Base-by-base conservation (phyloP, 1,140 invertebrate species). In the Drosophila truncata region DNA sequence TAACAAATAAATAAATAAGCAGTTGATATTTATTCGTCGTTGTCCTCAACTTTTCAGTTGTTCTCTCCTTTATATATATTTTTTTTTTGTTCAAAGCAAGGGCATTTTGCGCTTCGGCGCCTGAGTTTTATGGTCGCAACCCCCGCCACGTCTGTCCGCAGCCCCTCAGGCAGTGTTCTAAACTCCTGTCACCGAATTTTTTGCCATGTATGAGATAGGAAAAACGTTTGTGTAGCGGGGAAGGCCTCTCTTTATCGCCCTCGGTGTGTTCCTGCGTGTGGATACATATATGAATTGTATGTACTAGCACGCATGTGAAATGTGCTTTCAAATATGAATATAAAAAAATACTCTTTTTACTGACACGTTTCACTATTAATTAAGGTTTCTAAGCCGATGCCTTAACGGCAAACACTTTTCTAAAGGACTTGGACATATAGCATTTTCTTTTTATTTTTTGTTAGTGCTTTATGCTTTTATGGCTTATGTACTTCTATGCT, bases 1-100 rank as follows among this genome's bases (percentile, higher is more conserved):
- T n/a, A 77, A 73, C 76, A 77, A 80, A 86, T 88, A 86, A 86
- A 86, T 88, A 88, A 88, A 87, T 86, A 88, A 86, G 74, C 74
- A 83, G 76, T 76, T 85, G 71, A 70, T 80, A 83, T 83, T 83
- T 80, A 71, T 80, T 66, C 41, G 46, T 13, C 27, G 61, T 59
- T 73, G 37, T 78, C 61, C 46, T 58, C 11, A 25, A 55, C 52
- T 35, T 54, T 37, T 55, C 50, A 23, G 61, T 59, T 73, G 37
- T 78, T 69, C 46, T 58, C 13, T 31, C 10, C 23, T 33, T 44
- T 35, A 20, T 16, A 44, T 39, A 16, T 20, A 14, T 39, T 6
- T 59, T 57, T 58, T 25, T 54, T 41, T 41, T 23, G 1, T n/a
- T 11, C 41, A 14, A 47, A 20, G 72, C 61, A 66, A 76, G 72